Evolutionary conservation across 2,888 invertebrate genomes (phyloP).

Genomic region (Liodrosophila aerea): DNA sequence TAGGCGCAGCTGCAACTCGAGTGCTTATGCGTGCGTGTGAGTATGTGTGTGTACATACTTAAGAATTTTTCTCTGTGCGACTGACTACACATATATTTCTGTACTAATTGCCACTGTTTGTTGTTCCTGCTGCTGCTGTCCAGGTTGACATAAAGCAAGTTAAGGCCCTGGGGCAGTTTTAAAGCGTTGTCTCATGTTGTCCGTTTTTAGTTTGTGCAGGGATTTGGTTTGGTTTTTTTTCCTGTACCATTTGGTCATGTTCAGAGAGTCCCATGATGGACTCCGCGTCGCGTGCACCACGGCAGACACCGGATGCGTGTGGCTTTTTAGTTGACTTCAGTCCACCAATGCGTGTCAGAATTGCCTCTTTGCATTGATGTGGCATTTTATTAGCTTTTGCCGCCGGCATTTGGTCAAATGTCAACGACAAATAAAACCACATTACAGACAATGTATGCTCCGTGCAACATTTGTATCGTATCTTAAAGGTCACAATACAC

Average conservation of each 20-base stretch:
- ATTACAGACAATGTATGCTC: constrained; percentile 11
- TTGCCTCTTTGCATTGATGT: constrained; percentile 53
- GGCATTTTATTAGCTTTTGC: constrained; percentile 65
- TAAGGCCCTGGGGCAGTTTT: constrained; percentile 62
- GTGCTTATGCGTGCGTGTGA: constrained; percentile 31
- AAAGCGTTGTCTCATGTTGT: constrained; percentile 51
- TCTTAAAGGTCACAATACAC: neutral
- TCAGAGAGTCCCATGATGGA: constrained; percentile 39
- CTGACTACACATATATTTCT: constrained; percentile 33
- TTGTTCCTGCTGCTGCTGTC: constrained; percentile 37
- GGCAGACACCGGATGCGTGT: constrained; percentile 53
- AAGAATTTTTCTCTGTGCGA: constrained; percentile 15
- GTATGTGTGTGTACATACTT: constrained; percentile 23
- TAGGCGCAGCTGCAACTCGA: constrained; percentile 70
- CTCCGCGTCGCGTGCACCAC: constrained; percentile 41
- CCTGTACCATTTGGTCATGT: constrained; percentile 22
- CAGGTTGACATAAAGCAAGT: constrained; percentile 73
- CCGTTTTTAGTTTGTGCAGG: constrained; percentile 40
- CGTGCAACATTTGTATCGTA: neutral
- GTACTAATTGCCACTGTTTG: constrained; percentile 63
- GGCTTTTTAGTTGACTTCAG: constrained; percentile 12
- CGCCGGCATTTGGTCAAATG: constrained; percentile 54
- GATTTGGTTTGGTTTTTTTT: constrained; percentile 14
- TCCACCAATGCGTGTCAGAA: constrained; percentile 10
- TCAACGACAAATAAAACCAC: constrained; percentile 40